Percentiles rank a stretch among this genome's conserved stretches.
Evolutionary conservation across 1,140 invertebrate genomes (phyloP).

Genomic region (Acromyrmex heyeri): DNA sequence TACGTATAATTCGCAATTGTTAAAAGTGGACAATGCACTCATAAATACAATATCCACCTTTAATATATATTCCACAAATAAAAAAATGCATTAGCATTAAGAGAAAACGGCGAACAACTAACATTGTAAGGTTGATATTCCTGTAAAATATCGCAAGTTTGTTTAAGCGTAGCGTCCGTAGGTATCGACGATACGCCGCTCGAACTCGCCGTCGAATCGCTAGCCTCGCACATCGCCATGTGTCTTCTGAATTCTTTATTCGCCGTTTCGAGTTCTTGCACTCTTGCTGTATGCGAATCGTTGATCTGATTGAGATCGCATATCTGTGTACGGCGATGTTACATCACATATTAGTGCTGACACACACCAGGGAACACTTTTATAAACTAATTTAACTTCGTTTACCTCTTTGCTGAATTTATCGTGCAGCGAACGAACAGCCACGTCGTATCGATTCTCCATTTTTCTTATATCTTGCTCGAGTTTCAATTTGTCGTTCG

Average conservation of each 20-base stretch:
- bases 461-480: constrained; percentile 85
- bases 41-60: neutral
- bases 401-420: constrained; percentile 84
- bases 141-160: constrained; percentile 78
- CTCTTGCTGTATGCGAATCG: constrained; percentile 80
- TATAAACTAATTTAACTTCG: neutral
- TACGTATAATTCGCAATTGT: neutral
- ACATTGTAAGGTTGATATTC: constrained; percentile 82
- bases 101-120: constrained; percentile 53
- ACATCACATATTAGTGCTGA: constrained; percentile 23
- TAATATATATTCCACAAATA: neutral
- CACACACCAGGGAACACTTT: neutral
- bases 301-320: constrained; percentile 84
- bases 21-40: neutral
- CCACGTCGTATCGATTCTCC: constrained; percentile 79
- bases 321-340: constrained; percentile 75
- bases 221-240: constrained; percentile 81
- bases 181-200: constrained; percentile 84
- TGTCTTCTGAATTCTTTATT: constrained; percentile 84
- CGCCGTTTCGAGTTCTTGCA: constrained; percentile 82
- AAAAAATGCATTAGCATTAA: neutral
- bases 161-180: constrained; percentile 76
- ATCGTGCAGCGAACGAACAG: constrained; percentile 79
- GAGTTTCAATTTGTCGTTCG: constrained; percentile 88
- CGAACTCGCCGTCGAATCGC: constrained; percentile 83